Evolutionary conservation across 2,113 vertebrate genomes (phyloP).

Genomic region (Thomomys bottae): DNA sequence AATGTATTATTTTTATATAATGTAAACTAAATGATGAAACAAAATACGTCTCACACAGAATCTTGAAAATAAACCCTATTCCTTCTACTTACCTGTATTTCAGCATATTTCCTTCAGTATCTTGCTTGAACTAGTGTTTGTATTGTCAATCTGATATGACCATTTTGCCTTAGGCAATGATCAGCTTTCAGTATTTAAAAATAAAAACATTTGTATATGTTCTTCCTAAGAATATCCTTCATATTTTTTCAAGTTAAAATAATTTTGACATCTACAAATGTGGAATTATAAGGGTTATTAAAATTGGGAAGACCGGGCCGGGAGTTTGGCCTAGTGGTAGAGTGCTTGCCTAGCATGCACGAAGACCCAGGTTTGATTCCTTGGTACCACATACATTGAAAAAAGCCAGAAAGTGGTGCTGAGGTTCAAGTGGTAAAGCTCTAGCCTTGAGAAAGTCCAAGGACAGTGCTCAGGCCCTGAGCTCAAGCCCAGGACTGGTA

Average conservation of each 20-base stretch:
- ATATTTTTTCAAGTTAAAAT: constrained; percentile 32
- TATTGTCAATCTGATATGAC: constrained; percentile 12
- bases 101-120: neutral
- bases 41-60: neutral
- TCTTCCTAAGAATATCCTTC: constrained; percentile 1
- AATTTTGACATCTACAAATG: constrained; percentile 43
- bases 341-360: no score
- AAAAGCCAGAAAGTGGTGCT: no score
- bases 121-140: constrained; percentile 23
- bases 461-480: no score
- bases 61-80: neutral
- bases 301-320: constrained; percentile 10
- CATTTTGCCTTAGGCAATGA: constrained; percentile 12
- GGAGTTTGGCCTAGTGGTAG: no score
- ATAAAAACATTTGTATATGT: constrained; percentile 27
- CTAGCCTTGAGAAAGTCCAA: no score
- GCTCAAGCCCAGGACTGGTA: no score
- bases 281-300: constrained; percentile 58
- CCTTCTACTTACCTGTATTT: neutral
- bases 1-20: neutral
- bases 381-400: no score
- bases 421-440: no score
- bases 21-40: constrained; percentile 35
- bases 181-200: constrained; percentile 18
- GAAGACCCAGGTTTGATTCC: no score